These are phyloP conservation scores for Daphoenositta chrysoptera DNA, from an alignment of 2,113 vertebrate species.

Conservation along the genomic window DNA sequence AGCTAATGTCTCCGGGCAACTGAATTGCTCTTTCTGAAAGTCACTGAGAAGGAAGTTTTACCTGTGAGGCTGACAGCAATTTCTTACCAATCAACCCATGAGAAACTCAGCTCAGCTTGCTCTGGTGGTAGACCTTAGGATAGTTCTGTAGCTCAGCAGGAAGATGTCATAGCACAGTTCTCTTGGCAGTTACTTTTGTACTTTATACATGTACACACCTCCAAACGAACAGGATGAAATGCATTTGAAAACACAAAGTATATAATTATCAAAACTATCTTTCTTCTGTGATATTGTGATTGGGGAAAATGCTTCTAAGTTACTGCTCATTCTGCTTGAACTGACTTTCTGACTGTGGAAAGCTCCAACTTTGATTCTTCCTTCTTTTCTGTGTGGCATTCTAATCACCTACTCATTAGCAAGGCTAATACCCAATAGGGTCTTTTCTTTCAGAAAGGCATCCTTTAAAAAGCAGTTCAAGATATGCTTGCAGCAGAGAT, in stretches of 20 bases:
- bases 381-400: not conserved
- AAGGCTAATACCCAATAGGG: not conserved
- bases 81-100: not conserved
- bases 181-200: not conserved
- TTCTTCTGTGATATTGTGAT: rapidly evolving
- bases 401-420: not conserved
- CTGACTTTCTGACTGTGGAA: not conserved
- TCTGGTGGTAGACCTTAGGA: not conserved
- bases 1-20: not conserved
- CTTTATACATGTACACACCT: not conserved
- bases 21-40: not conserved
- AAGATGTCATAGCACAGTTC: not conserved
- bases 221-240: not conserved
- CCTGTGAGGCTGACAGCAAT: not conserved
- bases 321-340: not conserved
- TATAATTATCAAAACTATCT: not conserved
- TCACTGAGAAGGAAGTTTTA: not conserved
- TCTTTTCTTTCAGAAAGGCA: not conserved
- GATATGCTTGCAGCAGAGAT: not conserved
- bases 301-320: not conserved
- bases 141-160: not conserved
- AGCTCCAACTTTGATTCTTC: not conserved
- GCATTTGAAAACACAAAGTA: not conserved
- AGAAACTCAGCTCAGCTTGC: not conserved
- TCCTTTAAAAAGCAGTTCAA: not conserved